Percentiles rank a stretch among this genome's conserved stretches.
These are phyloP conservation scores for Paedocypris micromegethes DNA, from an alignment of 2,797 vertebrate species.

Conservation along the genomic window DNA sequence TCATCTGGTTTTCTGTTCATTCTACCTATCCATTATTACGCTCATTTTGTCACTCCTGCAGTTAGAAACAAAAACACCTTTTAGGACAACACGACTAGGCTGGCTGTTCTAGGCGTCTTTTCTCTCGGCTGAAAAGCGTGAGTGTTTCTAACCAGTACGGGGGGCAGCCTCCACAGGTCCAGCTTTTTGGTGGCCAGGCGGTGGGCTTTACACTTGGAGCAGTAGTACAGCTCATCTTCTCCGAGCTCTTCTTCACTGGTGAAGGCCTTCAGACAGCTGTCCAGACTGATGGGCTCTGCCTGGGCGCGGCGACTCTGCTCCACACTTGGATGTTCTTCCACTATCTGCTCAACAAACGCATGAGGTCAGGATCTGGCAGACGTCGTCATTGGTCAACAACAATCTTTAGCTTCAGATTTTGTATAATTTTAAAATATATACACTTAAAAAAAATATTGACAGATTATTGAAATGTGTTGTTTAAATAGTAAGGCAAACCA, in stretches of 20 bases:
- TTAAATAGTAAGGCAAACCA: too few species aligned
- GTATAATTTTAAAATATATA: too few species aligned
- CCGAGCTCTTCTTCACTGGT: conserved; percentile 95
- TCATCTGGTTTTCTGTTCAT: too few species aligned
- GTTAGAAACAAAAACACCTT: too few species aligned
- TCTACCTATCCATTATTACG: too few species aligned
- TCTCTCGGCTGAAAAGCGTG: neutral
- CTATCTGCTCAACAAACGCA: conserved; percentile 68
- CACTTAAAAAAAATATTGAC: too few species aligned
- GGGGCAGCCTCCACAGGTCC: conserved; percentile 96
- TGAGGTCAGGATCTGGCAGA: neutral
- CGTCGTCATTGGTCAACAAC: too few species aligned
- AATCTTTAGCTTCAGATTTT: too few species aligned
- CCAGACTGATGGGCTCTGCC: conserved; percentile 94
- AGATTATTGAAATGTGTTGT: too few species aligned
- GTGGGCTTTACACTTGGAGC: conserved; percentile 96
- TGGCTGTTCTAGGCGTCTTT: too few species aligned
- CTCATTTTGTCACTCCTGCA: too few species aligned
- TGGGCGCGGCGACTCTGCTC: conserved; percentile 91
- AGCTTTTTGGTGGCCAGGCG: conserved; percentile 96
- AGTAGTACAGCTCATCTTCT: conserved; percentile 97
- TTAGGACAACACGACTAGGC: too few species aligned
- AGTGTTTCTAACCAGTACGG: conserved; percentile 77
- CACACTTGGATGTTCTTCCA: conserved; percentile 92
- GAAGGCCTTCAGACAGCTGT: conserved; percentile 94